Base-by-base conservation (phyloP, 53 echinoderm and acorn worm genomes). In the Crossaster papposus region DNA sequence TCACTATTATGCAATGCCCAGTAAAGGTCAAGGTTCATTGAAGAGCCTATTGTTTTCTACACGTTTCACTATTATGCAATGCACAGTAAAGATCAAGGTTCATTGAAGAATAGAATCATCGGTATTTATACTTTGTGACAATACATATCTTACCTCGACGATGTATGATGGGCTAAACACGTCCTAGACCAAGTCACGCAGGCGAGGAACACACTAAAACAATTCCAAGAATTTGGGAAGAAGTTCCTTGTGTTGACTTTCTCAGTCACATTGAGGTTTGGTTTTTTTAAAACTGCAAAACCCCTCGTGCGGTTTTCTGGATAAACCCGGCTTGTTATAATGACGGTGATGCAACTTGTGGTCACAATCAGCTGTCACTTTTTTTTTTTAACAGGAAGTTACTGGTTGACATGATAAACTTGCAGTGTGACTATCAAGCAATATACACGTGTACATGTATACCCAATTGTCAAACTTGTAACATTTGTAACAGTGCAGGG, bases 301-400 rank as follows among this genome's bases (percentile, higher is more conserved):
- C 9, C 44, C 44, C 79, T 52, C 54, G 54, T 79, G 52, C 18
- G 26, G 55, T 63, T 30, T 63, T 32, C 58, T 58, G 32, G 51
- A 79, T 58, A 81, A 81, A 62, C 81, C 81, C 15, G 81, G 33
- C 81, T 33, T 29, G 81, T 81, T 55, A 55, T n/a, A 52, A 81
- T 11, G 28, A 28, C 28, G 68, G 28, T 81, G n/a, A 34, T 31
- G 34, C 58, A 80, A 58, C 81, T 58, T 33, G 55, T 26, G 81
- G 81, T 81, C 81, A 81, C 5, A 55, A 81, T 35, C 81, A 81
- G 51, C 30, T 51, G 81, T 81, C 81, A 81, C 58, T 81, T 81
- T 33, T 26, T 0, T 23, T 79, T 51, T 44, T 44, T 7, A 44
- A n/a, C 29, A 79, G 79, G 79, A 81, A 81, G 81, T 62, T 81